These are phyloP conservation scores for Chrysocyon brachyurus DNA, from an alignment of 2,797 vertebrate species.

Conservation along the genomic window DNA sequence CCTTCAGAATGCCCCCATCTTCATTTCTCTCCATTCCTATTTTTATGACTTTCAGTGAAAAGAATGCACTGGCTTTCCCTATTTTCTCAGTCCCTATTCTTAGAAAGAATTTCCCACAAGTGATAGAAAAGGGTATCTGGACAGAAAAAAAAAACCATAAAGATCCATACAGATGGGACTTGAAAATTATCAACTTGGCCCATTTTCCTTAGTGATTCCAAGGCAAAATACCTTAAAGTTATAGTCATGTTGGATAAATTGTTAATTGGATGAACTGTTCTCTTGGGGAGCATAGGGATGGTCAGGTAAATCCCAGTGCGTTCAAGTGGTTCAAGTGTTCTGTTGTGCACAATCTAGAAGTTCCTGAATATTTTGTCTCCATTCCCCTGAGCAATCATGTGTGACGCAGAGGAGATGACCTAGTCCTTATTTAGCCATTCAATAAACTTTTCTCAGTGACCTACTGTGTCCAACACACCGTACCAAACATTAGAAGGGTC, in stretches of 20 bases:
- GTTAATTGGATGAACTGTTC: slow-evolving; percentile 72
- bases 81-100: slow-evolving; percentile 40
- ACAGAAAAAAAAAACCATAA: background rate
- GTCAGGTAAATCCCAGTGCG: background rate
- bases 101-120: slow-evolving; percentile 27
- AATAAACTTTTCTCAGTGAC: slow-evolving; percentile 51
- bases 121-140: slow-evolving; percentile 37
- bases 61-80: slow-evolving; percentile 31
- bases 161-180: background rate
- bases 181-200: slow-evolving; percentile 12
- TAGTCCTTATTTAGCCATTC: slow-evolving; percentile 37
- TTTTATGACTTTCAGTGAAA: slow-evolving; percentile 69
- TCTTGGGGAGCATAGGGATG: slow-evolving; percentile 21
- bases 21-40: slow-evolving; percentile 61
- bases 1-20: slow-evolving; percentile 49
- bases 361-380: slow-evolving; percentile 55
- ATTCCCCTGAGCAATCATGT: slow-evolving; percentile 45
- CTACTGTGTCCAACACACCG: background rate
- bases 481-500: background rate
- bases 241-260: slow-evolving; percentile 45
- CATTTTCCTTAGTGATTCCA: slow-evolving; percentile 44
- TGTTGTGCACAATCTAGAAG: slow-evolving; percentile 54
- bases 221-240: slow-evolving; percentile 4
- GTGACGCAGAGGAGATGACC: slow-evolving; percentile 42
- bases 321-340: slow-evolving; percentile 63